phyloP scores from a whole-genome alignment of 1,140 invertebrate species.

The Calliopsis andreniformis region DNA sequence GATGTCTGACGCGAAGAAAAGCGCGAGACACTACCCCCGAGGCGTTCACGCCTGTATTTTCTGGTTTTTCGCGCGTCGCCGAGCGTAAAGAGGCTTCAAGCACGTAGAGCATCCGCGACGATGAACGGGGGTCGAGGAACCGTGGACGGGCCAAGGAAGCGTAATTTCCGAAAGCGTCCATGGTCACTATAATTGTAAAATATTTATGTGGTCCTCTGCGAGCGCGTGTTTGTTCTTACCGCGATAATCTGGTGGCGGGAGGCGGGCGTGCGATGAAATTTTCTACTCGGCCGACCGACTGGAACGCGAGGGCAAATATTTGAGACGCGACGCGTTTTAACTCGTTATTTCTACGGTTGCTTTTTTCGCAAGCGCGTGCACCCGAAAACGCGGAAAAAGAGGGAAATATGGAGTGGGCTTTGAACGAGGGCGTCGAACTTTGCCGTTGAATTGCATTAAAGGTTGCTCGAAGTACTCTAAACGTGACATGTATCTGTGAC shows the following conservation, averaged over 20 bases:
- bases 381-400: not conserved
- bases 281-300: not conserved
- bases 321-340: constrained; percentile 38
- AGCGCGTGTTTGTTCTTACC: not conserved
- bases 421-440: too few species aligned
- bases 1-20: not conserved
- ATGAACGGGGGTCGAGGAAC: not conserved
- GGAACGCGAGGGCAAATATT: constrained; percentile 32
- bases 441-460: too few species aligned
- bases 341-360: constrained; percentile 34
- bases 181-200: constrained; percentile 27
- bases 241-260: constrained; percentile 18
- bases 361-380: constrained; percentile 17
- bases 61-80: not conserved
- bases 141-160: too few species aligned
- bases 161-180: not conserved
- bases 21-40: not conserved
- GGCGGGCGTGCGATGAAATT: not conserved
- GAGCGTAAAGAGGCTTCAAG: not conserved
- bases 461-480: too few species aligned
- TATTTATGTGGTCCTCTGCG: constrained; percentile 3
- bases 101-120: not conserved
- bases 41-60: not conserved
- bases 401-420: too few species aligned
- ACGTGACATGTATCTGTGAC: too few species aligned